These are phyloP conservation scores for Hyperoplus lanceolatus DNA, from an alignment of 2,797 vertebrate species.

Conservation along the genomic window DNA sequence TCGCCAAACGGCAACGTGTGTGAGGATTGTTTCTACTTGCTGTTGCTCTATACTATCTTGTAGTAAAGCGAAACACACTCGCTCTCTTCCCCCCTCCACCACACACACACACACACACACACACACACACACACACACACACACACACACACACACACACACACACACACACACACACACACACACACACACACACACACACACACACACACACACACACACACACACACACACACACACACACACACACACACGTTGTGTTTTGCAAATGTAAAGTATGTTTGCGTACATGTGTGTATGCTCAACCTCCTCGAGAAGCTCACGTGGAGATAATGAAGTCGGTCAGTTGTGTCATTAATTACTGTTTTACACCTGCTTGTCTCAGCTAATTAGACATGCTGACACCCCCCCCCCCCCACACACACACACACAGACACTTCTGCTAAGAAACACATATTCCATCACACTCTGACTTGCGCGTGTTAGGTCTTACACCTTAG, in stretches of 20 bases:
- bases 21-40: conserved; percentile 61
- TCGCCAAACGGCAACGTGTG: conserved; percentile 56
- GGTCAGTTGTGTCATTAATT: conserved; percentile 90
- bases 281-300: conserved; percentile 35
- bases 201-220: neutral
- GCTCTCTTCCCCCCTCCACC: too few species aligned
- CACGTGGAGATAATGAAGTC: conserved; percentile 87
- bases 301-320: conserved; percentile 56
- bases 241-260: neutral
- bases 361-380: conserved; percentile 91
- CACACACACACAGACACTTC: conserved; percentile 13
- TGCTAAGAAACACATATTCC: conserved; percentile 29
- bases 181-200: conserved; percentile 4
- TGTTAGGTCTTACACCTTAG: conserved; percentile 52
- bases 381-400: conserved; percentile 87
- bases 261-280: conserved; percentile 22
- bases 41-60: conserved; percentile 9
- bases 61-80: conserved; percentile 15
- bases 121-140: neutral
- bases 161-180: neutral
- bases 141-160: neutral
- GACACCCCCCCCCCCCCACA: conserved; percentile 55
- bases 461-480: conserved; percentile 27
- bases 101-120: conserved; percentile 1
- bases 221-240: neutral